phyloP scores from a whole-genome alignment of 2,797 vertebrate genomes.

The Cuculus canorus region DNA sequence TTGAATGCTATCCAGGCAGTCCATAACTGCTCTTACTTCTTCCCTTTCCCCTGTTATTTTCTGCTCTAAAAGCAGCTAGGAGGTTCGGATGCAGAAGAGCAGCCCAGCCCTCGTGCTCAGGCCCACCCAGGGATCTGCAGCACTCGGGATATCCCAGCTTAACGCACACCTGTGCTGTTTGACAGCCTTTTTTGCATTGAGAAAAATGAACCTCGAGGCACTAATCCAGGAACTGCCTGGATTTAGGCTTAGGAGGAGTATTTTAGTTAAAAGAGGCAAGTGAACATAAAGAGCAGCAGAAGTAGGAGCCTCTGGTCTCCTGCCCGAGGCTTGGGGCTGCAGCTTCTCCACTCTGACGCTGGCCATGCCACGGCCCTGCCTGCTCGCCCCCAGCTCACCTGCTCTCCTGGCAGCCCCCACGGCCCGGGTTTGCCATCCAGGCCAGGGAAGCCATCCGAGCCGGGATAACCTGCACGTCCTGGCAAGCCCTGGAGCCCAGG shows the following conservation, averaged over 20 bases:
- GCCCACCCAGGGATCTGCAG: neutral
- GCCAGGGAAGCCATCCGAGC: conserved; percentile 82
- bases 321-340: accelerated
- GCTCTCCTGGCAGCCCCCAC: conserved; percentile 78
- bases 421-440: conserved; percentile 81
- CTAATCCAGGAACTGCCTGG: neutral
- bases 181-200: neutral
- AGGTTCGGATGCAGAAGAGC: neutral
- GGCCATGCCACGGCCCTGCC: neutral
- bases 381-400: conserved; percentile 68
- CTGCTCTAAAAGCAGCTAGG: neutral
- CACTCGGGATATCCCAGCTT: neutral
- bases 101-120: neutral
- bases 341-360: accelerated
- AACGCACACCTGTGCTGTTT: accelerated
- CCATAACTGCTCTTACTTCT: neutral
- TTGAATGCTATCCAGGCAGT: neutral
- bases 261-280: neutral
- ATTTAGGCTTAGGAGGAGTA: neutral
- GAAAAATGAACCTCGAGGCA: neutral
- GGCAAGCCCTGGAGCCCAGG: conserved; percentile 77
- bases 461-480: conserved; percentile 78
- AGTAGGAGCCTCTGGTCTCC: neutral
- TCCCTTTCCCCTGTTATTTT: neutral
- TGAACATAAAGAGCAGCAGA: neutral